These are phyloP conservation scores for Physeter macrocephalus DNA, from an alignment of 2,113 vertebrate genomes.

Conservation along the genomic window DNA sequence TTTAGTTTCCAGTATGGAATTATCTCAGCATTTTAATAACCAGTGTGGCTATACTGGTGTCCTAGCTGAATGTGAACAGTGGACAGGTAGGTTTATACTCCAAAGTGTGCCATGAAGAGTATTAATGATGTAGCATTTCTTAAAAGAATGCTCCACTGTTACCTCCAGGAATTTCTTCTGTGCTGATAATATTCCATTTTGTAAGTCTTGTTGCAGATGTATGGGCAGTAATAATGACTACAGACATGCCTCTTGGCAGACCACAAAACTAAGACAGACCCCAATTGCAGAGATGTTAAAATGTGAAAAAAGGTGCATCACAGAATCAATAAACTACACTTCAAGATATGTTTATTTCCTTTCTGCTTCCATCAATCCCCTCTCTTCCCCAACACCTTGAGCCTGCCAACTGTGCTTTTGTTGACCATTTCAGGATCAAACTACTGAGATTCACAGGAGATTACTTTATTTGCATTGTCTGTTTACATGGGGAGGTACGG, in stretches of 20 bases:
- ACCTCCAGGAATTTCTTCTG: not conserved
- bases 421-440: not conserved
- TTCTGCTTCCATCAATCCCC: not conserved
- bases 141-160: not conserved
- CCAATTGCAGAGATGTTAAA: not conserved
- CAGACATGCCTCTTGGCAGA: not conserved
- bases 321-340: not conserved
- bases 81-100: not conserved
- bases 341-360: not conserved
- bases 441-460: not conserved
- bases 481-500: not conserved
- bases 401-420: not conserved
- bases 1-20: not conserved
- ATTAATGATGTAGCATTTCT: not conserved
- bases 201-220: not conserved
- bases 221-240: not conserved
- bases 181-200: not conserved
- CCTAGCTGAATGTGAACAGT: not conserved
- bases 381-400: not conserved
- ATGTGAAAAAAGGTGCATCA: not conserved
- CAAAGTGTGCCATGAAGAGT: not conserved
- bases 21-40: not conserved
- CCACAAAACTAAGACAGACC: not conserved
- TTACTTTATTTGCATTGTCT: not conserved
- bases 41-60: not conserved